These are phyloP conservation scores for Anarrhichthys ocellatus DNA, from an alignment of 2,113 vertebrate species.

Conservation along the genomic window DNA sequence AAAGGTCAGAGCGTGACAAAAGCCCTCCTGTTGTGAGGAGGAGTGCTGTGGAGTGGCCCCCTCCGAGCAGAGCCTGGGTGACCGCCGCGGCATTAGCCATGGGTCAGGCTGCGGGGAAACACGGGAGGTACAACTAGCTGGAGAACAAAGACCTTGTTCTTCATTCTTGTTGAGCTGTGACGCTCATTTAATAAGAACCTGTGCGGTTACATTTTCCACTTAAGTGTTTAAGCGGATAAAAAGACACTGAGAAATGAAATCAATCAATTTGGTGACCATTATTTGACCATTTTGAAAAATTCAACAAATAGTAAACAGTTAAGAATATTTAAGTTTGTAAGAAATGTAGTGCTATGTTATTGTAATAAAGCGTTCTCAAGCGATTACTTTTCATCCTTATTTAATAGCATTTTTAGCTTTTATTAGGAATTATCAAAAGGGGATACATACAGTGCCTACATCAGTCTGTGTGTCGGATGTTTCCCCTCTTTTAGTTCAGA, in stretches of 20 bases:
- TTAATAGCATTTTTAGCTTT: not conserved
- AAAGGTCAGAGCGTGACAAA: conserved; percentile 77
- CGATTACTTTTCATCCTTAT: not conserved
- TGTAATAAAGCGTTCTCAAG: not conserved
- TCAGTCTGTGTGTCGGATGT: no score
- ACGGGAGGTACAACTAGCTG: conserved; percentile 35
- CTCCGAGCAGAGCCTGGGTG: conserved; percentile 45
- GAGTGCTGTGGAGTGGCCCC: conserved; percentile 64
- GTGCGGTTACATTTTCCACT: conserved; percentile 43
- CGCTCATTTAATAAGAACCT: conserved; percentile 43
- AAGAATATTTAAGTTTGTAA: not conserved
- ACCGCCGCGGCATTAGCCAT: conserved; percentile 74
- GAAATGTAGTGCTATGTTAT: not conserved
- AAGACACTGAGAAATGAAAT: not conserved
- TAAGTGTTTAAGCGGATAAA: conserved; percentile 9
- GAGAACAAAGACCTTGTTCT: conserved; percentile 56
- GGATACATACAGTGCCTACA: no score
- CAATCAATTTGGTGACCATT: conserved; percentile 23
- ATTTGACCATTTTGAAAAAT: not conserved
- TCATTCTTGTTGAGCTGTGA: conserved; percentile 33
- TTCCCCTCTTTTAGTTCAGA: not conserved
- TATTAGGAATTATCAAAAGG: not conserved
- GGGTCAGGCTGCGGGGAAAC: conserved; percentile 67
- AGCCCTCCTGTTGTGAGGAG: conserved; percentile 75
- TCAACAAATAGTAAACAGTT: not conserved